Evolutionary conservation across 1,140 invertebrate genomes (phyloP), one percentile per base, ranked within the genome.

Genomic region (Drosophila baimaii): DNA sequence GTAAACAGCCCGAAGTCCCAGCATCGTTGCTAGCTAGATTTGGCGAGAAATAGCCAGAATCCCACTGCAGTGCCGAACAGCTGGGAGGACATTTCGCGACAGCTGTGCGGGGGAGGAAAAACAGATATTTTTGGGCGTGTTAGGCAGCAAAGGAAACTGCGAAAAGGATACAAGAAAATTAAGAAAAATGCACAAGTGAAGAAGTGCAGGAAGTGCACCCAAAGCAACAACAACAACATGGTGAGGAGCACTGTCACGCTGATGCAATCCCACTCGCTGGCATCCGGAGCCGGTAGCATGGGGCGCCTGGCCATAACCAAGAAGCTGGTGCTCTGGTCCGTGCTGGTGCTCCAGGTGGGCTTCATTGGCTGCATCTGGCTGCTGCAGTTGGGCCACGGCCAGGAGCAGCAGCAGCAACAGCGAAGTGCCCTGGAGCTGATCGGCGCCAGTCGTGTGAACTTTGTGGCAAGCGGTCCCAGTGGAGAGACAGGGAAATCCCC

Each of bases 291-390:
- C 52, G 39, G 23, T 37, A 31, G 27, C 31, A 49, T 62, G 23
- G 65, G 55, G 3, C 80, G 84, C 47, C 44, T 70, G 51, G 64
- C 76, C 21, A 77, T 85, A 29, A 91, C 79, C 49, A 91, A 91
- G n/a, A 86, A 79, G 64, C 54, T 91, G 31, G 58, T 91, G 13
- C 66, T 91, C 17, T 91, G 90, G 85, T 74, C 81, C 31, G 77
- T 91, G n/a, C 56, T 91, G 12, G 69, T 91, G 43, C 69, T 90
- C 8, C 90, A 91, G 25, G 35, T 91, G 37, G 72, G 79, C 6
- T 90, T 91, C 10, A 91, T 91, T 46, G 73, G 74, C 17, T 91
- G 90, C 65, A 81, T 91, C 27, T 91, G 90, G 90, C 37, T 91
- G 43, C 44, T 91, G 5, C 90, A 91, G 46, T 63, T 69, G 62